Percentiles rank a stretch among this genome's conserved stretches.
These are phyloP conservation scores for Chaetogeoica ovagalla DNA, from an alignment of 2,888 invertebrate species.

Conservation along the genomic window DNA sequence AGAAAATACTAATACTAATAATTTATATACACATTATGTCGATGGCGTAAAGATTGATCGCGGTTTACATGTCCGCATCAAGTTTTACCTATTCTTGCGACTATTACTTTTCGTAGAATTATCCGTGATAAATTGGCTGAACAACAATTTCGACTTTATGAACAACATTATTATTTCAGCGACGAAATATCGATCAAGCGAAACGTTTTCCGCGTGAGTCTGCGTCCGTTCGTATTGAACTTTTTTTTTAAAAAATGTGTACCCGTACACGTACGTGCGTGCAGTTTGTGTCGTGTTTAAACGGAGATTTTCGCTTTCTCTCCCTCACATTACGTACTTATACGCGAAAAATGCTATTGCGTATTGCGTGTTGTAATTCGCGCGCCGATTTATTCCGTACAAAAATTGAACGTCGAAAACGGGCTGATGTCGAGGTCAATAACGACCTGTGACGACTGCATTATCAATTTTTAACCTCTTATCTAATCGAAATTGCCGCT, in stretches of 20 bases:
- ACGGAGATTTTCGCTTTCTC: too few species aligned
- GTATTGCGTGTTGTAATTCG: too few species aligned
- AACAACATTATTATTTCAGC: not conserved
- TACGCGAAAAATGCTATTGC: too few species aligned
- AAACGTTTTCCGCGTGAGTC: not conserved
- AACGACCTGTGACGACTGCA: too few species aligned
- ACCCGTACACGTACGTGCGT: too few species aligned
- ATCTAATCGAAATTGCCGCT: not conserved
- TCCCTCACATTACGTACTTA: too few species aligned
- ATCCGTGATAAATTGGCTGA: not conserved
- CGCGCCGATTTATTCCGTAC: too few species aligned
- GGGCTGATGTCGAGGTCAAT: too few species aligned
- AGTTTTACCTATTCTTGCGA: not conserved
- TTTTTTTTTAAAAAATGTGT: too few species aligned
- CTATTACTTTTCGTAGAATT: not conserved
- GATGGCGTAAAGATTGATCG: conserved; percentile 38
- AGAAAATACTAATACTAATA: not conserved
- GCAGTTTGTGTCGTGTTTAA: too few species aligned
- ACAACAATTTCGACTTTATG: conserved; percentile 3
- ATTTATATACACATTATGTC: not conserved
- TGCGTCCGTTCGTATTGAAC: not conserved
- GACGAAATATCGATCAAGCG: not conserved
- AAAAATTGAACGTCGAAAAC: too few species aligned
- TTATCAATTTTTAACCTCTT: not conserved
- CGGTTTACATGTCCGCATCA: conserved; percentile 16